Evolutionary conservation across 92 coral and sea anemone genomes (phyloP).

Genomic region (Paramuricea clavata): DNA sequence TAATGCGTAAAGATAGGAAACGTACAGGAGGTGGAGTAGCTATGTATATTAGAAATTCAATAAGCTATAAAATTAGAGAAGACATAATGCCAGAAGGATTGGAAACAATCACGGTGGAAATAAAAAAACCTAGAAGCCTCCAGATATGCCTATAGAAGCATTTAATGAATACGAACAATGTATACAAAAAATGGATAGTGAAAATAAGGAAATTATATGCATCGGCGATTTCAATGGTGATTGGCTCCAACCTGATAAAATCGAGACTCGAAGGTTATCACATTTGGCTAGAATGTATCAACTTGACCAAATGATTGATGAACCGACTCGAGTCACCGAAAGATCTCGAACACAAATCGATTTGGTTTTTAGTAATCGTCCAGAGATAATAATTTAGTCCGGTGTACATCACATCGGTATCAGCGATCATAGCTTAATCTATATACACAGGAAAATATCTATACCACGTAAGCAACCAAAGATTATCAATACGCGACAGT

Average conservation of each 20-base stretch:
- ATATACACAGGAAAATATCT: constrained; percentile 12
- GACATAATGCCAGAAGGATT: too few species aligned
- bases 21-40: too few species aligned
- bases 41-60: too few species aligned
- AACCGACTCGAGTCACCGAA: not conserved
- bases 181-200: not conserved
- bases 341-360: not conserved
- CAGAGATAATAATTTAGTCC: not conserved
- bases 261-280: not conserved
- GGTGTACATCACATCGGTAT: constrained; percentile 2
- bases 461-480: constrained; percentile 20
- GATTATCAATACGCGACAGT: constrained; percentile 1
- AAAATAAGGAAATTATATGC: constrained; percentile 11
- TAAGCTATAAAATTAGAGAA: too few species aligned
- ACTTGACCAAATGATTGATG: not conserved
- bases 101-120: too few species aligned
- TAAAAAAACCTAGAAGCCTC: too few species aligned
- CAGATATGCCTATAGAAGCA: too few species aligned
- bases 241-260: not conserved
- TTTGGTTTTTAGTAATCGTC: constrained; percentile 3
- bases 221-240: constrained; percentile 11
- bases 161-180: constrained; percentile 5
- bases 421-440: constrained; percentile 9
- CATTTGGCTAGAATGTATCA: not conserved
- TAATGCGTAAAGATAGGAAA: too few species aligned